Evolutionary conservation across 2,888 invertebrate species (phyloP), one percentile per base, ranked within the genome.

Genomic region (Napeogenes sylphis): DNA sequence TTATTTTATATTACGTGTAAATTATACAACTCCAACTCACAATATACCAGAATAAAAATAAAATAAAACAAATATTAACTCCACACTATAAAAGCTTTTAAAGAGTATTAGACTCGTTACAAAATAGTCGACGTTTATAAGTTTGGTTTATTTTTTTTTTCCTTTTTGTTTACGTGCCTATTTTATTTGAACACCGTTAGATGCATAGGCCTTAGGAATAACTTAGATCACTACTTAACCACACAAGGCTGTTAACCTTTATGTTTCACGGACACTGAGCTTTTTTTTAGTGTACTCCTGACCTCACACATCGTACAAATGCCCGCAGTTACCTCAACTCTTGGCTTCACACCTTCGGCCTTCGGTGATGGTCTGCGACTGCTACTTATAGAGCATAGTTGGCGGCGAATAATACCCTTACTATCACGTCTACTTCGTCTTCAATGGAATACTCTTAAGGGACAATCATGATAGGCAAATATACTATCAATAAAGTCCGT

Each of bases 271-370:
- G 80, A 90, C 90, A 90, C 90, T 81, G 77, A 88, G 90, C 90
- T 90, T 90, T 79, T 90, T 90, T 85, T 89, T 90, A 90, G 90
- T 83, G 83, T 85, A 90, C 87, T 88, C 90, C 90, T 87, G 86
- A 90, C 87, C 85, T 85, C 82, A 90, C 84, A 90, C 90, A 89
- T 84, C 87, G 84, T 86, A 89, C 90, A 90, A 84, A 87, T 90
- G 90, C 90, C 90, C 90, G 90, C 90, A 90, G 90, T 90, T 90
- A 90, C 90, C 89, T 87, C 79, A 87, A 90, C 88, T 90, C 87
- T 90, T 87, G 84, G 90, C 90, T 90, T 90, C 83, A 88, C 88
- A 89, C 87, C 83, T 90, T 86, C 84, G 80, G 82, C 86, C 85
- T 85, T 87, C 85, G 82, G 81, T 82, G 80, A 83, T 80, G 77